Percentiles rank a stretch among this genome's conserved stretches.
phyloP scores from a whole-genome alignment of 1,140 invertebrate species.

The Microplitis mediator region DNA sequence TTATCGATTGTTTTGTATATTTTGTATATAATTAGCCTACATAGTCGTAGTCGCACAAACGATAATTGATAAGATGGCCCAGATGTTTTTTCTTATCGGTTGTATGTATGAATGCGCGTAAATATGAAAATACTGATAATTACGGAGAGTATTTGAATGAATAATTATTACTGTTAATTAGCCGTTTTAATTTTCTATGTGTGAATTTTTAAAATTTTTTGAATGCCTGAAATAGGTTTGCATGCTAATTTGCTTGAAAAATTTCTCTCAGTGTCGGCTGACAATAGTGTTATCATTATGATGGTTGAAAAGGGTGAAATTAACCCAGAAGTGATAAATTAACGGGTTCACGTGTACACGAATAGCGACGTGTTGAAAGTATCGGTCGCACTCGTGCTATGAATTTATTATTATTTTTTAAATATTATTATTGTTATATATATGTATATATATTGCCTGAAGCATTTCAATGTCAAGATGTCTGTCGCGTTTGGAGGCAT shows the following conservation, averaged over 20 bases:
- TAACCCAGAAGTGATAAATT: constrained; percentile 42
- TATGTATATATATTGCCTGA: too few relatives aligned
- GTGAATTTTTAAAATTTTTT: too few relatives aligned
- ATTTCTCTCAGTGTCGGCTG: too few relatives aligned
- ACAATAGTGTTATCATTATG: neutral
- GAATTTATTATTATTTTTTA: constrained; percentile 44
- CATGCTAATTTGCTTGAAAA: too few relatives aligned
- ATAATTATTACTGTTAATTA: too few relatives aligned
- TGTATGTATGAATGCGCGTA: neutral
- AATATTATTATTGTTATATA: too few relatives aligned
- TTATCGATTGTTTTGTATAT: neutral
- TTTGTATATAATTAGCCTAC: constrained; percentile 31
- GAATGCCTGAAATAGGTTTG: too few relatives aligned
- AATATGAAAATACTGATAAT: too few relatives aligned
- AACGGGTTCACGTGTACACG: constrained; percentile 33
- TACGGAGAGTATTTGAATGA: too few relatives aligned
- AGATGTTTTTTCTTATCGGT: neutral
- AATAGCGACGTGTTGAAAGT: constrained; percentile 49
- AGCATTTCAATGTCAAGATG: constrained; percentile 39
- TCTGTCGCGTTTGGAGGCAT: neutral
- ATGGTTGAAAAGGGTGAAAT: constrained; percentile 39
- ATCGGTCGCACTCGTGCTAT: constrained; percentile 39
- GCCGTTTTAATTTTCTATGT: too few relatives aligned
- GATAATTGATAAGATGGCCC: neutral
- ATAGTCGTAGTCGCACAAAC: constrained; percentile 46